Conservation (phyloP, 2,888 invertebrate species). For the Ochropleura leucogaster region DNA sequence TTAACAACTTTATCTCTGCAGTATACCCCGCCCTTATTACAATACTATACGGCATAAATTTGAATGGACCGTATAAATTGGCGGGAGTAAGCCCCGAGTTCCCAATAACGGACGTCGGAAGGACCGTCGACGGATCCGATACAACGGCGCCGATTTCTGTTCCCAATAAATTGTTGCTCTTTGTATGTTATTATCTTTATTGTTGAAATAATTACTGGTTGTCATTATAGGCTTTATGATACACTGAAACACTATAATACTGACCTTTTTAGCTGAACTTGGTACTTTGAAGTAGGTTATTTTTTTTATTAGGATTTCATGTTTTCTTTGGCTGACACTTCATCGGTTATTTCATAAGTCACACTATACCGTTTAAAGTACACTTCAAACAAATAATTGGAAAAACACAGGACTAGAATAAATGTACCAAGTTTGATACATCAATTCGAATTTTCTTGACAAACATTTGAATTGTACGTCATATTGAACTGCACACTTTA, state of each 20-base stretch:
- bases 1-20: constrained; percentile 70
- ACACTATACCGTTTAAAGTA: background rate
- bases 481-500: no score
- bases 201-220: constrained; percentile 48
- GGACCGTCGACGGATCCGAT: constrained; percentile 74
- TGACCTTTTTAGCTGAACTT: background rate
- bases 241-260: background rate
- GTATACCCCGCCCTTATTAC: constrained; percentile 65
- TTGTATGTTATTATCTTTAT: constrained; percentile 61
- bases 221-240: constrained; percentile 31
- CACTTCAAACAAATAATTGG: no score
- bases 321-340: background rate
- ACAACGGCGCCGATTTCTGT: constrained; percentile 80
- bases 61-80: constrained; percentile 60
- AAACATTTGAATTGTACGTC: no score
- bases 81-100: constrained; percentile 74
- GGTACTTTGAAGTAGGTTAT: background rate
- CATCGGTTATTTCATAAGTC: background rate
- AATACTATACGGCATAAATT: constrained; percentile 71
- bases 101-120: constrained; percentile 82
- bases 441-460: no score
- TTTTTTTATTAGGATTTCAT: background rate
- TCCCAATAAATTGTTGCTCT: constrained; percentile 78
- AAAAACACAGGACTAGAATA: no score
- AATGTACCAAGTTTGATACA: no score